Evolutionary conservation across 2,888 invertebrate species (phyloP).

Genomic region (Pristionchus arcanus): DNA sequence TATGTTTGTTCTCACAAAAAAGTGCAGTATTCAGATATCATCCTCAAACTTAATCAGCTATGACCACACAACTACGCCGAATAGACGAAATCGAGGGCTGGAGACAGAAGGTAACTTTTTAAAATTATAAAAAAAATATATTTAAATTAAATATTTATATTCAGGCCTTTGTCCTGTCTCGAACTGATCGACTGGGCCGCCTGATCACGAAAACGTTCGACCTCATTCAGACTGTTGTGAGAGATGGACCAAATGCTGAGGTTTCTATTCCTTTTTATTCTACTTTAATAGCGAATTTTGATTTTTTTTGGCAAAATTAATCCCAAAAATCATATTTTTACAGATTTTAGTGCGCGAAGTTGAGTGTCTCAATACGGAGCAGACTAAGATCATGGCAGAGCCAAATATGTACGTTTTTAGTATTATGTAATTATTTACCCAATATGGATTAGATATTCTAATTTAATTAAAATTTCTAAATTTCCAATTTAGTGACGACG

Average conservation of each 20-base stretch:
- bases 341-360: background rate
- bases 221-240: background rate
- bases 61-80: background rate
- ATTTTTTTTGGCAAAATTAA: too few relatives aligned
- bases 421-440: too few relatives aligned
- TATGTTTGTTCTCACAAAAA: too few relatives aligned
- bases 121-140: background rate
- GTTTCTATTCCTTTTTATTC: background rate
- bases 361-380: background rate
- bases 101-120: background rate
- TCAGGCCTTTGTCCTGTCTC: background rate
- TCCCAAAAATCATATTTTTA: too few relatives aligned
- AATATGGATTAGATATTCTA: background rate
- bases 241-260: background rate
- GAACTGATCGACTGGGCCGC: background rate
- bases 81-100: background rate
- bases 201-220: background rate
- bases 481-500: background rate
- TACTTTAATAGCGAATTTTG: background rate
- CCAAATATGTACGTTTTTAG: background rate
- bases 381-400: background rate
- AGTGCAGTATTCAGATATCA: too few relatives aligned
- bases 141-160: background rate
- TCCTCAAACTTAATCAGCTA: too few relatives aligned
- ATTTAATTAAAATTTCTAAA: background rate